These are phyloP conservation scores for Pogonocichla stellata DNA, from an alignment of 2,113 vertebrate species.

Conservation along the genomic window DNA sequence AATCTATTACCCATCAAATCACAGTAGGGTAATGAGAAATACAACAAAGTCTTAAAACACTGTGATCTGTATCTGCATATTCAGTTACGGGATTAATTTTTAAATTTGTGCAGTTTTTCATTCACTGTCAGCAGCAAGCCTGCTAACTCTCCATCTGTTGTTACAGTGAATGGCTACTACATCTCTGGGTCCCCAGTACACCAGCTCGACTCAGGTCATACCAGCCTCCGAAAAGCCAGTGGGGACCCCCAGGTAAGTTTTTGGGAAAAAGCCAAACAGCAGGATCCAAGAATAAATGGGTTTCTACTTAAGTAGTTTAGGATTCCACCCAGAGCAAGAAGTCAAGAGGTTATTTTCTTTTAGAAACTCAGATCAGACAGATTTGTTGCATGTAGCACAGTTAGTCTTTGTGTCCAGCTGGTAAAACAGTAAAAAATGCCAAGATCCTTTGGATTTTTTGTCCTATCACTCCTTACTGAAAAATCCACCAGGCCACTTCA, in stretches of 20 bases:
- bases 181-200: constrained; percentile 82
- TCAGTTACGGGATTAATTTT: not conserved
- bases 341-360: not conserved
- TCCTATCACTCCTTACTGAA: not conserved
- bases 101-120: not conserved
- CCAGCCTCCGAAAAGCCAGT: constrained; percentile 81
- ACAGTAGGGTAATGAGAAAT: not conserved
- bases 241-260: constrained; percentile 86
- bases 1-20: not conserved
- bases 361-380: not conserved
- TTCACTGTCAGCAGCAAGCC: not conserved
- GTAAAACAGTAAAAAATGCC: not conserved
- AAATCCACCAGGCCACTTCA: not conserved
- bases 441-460: not conserved
- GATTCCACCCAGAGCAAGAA: not conserved
- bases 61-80: not conserved
- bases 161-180: constrained; percentile 94
- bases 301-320: not conserved
- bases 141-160: constrained; percentile 45
- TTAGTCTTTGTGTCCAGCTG: not conserved
- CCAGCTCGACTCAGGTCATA: constrained; percentile 82
- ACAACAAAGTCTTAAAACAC: not conserved
- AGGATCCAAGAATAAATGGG: not conserved
- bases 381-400: not conserved
- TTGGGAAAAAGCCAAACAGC: not conserved